Evolutionary conservation across 2,888 invertebrate species (phyloP), one percentile per base, ranked within the genome.

Genomic region (Tyria jacobaeae): DNA sequence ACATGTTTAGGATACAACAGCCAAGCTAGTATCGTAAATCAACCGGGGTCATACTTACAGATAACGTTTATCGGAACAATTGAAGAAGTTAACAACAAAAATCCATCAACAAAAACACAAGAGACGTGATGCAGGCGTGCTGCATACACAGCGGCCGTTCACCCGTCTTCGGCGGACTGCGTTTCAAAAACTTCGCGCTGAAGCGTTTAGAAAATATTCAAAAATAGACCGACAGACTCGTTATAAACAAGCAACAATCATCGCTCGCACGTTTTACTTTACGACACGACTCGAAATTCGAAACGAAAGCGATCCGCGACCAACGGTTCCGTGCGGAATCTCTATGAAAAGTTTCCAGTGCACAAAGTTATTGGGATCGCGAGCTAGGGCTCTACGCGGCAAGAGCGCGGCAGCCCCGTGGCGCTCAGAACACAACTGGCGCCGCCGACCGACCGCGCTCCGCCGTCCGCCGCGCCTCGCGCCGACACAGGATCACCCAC

Each of bases 21-120:
- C 84, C 84, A 86, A 87, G 87, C 88, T 83, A 87, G 88, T 89
- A 88, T 88, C 82, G 86, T 88, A 89, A 89, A 89, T 89, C 87
- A 86, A 88, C 89, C 88, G 90, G 88, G 89, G 91, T 92, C 90
- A 92, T 94, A 94, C 94, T 94, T 92, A 94, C 94, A 92, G 91
- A 92, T 92, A 92, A 89, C 84, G 88, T 86, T 82, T 85, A 87
- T 87, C 83, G 80, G 83, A 81, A 88, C 83, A 79, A 86, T 78
- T 78, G 84, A 83, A 80, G 85, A 88, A 85, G 86, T 89, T 88
- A 90, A 90, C 87, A 90, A 90, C 91, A 92, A 89, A 89, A 91
- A 91, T 91, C 89, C 91, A 88, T 91, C 90, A 92, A 93, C 91
- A 91, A 91, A 90, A 92, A 91, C 92, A 93, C 92, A 87, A 87